A percentile compares a stretch with the other conserved stretches of the same genome.
These are phyloP conservation scores for Steinernema hermaphroditum DNA, from an alignment of 2,888 invertebrate species.

Conservation along the genomic window DNA sequence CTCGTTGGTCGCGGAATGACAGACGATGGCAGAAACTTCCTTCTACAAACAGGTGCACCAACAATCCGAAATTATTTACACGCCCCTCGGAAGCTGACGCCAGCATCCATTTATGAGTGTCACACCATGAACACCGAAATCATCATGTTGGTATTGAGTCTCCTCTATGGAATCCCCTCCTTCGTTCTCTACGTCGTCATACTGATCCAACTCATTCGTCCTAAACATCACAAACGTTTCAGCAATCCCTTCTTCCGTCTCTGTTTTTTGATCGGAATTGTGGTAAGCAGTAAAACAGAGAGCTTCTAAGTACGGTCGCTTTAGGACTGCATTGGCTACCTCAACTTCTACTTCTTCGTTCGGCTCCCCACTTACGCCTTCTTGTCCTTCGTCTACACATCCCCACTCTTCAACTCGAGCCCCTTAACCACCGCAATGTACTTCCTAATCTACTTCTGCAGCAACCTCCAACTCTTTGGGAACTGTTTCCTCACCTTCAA, in stretches of 20 bases:
- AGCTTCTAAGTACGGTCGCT: neutral
- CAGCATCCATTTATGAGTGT: no score
- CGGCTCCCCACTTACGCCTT: slow-evolving; percentile 3
- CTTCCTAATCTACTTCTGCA: neutral
- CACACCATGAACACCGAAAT: slow-evolving; percentile 19
- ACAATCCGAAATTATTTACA: no score
- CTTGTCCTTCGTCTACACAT: neutral
- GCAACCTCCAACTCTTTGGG: slow-evolving; percentile 19
- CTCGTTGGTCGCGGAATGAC: no score
- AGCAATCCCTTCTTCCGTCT: slow-evolving; percentile 11
- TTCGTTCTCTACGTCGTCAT: neutral
- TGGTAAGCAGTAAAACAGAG: neutral
- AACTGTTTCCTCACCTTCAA: slow-evolving; percentile 25
- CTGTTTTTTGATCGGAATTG: neutral
- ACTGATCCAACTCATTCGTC: neutral
- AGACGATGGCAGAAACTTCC: no score
- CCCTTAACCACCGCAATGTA: slow-evolving; percentile 6
- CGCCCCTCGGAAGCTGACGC: no score
- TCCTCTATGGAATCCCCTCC: slow-evolving; percentile 18
- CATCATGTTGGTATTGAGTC: neutral
- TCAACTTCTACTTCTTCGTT: neutral
- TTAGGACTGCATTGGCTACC: slow-evolving; percentile 17
- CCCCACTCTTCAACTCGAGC: neutral
- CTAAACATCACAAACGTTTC: neutral
- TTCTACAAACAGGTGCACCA: no score